Conservation (phyloP, 2,888 invertebrate genomes). For the Thymelicus sylvestris region DNA sequence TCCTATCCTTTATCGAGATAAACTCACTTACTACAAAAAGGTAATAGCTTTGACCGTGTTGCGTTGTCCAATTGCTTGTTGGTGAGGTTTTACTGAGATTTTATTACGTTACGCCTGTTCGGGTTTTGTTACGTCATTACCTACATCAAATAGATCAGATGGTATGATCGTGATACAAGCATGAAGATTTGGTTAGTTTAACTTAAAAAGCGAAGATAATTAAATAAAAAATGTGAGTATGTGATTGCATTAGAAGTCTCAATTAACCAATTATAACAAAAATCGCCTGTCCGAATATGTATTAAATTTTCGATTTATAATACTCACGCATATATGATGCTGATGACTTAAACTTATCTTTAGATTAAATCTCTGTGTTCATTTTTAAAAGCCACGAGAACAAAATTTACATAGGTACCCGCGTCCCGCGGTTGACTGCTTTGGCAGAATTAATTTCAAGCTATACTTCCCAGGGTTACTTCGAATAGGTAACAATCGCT, state of each 20-base stretch:
- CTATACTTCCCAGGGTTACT: conserved; percentile 25
- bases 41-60: conserved; percentile 23
- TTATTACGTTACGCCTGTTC: conserved; percentile 10
- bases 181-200: too few species aligned
- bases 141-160: background rate
- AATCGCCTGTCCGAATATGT: background rate
- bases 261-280: background rate
- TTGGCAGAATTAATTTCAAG: conserved; percentile 24
- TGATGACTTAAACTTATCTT: conserved; percentile 18
- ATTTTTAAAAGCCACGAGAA: conserved; percentile 6
- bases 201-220: too few species aligned
- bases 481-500: conserved; percentile 18
- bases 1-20: conserved; percentile 66
- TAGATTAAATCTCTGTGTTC: conserved; percentile 5
- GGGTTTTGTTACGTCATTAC: background rate
- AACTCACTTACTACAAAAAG: conserved; percentile 29
- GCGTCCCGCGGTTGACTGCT: conserved; percentile 9
- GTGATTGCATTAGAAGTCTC: too few species aligned
- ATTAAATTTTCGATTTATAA: background rate
- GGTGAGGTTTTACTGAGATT: conserved; percentile 18
- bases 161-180: too few species aligned
- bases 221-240: too few species aligned
- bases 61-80: conserved; percentile 9
- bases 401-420: conserved; percentile 7
- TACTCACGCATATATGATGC: too few species aligned